phyloP scores from a whole-genome alignment of 2,113 vertebrate species.

The Stigmatopora nigra region DNA sequence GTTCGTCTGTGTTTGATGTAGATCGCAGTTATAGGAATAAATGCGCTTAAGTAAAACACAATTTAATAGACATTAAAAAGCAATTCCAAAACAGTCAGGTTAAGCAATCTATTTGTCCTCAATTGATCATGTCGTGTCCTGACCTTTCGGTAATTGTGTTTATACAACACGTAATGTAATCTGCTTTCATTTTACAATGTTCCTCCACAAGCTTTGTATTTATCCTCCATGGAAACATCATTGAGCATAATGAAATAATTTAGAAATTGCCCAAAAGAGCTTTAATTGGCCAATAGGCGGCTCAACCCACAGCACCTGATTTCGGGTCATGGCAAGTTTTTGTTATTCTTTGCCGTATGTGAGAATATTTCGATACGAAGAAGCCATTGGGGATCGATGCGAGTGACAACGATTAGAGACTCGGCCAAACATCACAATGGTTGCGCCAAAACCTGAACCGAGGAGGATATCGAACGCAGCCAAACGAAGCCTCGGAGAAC shows the following conservation, averaged over 20 bases:
- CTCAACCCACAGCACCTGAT: neutral
- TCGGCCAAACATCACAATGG: neutral
- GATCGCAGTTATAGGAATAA: too few species aligned
- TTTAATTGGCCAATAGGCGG: neutral
- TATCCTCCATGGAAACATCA: constrained; percentile 1
- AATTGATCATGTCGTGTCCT: neutral
- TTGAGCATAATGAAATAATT: constrained; percentile 1
- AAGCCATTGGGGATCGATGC: neutral
- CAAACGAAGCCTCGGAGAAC: constrained; percentile 3
- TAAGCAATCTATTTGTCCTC: neutral
- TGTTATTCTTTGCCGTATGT: neutral
- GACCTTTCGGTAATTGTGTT: constrained; percentile 4
- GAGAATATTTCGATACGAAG: neutral
- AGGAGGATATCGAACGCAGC: neutral
- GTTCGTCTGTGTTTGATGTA: too few species aligned
- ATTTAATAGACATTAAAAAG: neutral
- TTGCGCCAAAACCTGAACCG: neutral
- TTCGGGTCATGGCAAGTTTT: neutral
- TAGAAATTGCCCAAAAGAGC: neutral
- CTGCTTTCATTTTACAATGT: neutral
- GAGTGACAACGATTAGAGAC: neutral
- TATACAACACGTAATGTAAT: constrained; percentile 3
- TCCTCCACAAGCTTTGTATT: neutral
- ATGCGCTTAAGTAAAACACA: neutral
- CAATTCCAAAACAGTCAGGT: neutral